Evolutionary conservation across 2,888 invertebrate species (phyloP), one percentile per base, ranked within the genome.

Genomic region (Lapara coniferarum): DNA sequence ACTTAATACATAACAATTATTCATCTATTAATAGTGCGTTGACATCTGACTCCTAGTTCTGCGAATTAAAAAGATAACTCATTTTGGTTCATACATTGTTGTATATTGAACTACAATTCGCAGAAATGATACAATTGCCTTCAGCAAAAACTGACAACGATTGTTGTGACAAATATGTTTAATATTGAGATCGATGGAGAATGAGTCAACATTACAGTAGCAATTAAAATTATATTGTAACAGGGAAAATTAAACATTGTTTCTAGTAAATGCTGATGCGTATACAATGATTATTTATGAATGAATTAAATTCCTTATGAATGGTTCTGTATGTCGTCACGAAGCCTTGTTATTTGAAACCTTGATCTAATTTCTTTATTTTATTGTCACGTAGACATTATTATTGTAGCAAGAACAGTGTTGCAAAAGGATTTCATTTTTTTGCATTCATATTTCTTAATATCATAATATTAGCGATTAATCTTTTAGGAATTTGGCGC

Each of bases 131-230:
- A 30, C 90, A 90, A 91, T 90, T 91, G 87, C 78, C 80, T 77
- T 81, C 78, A 83, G 86, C 87, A 89, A 89, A 91, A 91, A 91
- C 82, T 85, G 83, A 87, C 90, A 89, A 89, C 89, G 82, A 85
- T 86, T 82, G 83, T 85, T 81, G 83, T 89, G 89, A 89, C 82
- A 87, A 89, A 88, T 86, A 71, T 82, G 80, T 85, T 89, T 85
- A 87, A 83, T 85, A 87, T 59, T 68, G 19, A 87, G 83, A 85
- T 84, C 80, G 77, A 77, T 71, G 37, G 51, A n/a, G 19, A 44
- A 73, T 91, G 90, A 90, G 77, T 91, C 90, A 91, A 71, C 16
- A 57, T 13, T 46, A 44, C 12, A 4, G 49, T 10, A 44, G 3
- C 16, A 55, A 19, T 53, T 49, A 19, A 13, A 19, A 46, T 59